phyloP scores from a whole-genome alignment of 2,113 vertebrate genomes.

The Hiodon tergisus region DNA sequence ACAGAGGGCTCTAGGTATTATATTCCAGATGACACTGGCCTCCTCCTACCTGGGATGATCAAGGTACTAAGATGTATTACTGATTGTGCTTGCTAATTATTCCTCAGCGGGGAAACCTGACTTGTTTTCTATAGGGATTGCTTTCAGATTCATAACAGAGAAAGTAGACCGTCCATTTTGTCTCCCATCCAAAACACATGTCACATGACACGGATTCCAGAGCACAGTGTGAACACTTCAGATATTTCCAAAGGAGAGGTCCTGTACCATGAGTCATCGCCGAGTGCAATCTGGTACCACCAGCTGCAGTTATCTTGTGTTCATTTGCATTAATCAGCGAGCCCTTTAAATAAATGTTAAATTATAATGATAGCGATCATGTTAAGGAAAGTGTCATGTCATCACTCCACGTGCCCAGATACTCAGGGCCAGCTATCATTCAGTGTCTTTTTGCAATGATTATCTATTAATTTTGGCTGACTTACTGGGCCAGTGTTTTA shows the following conservation, averaged over 20 bases:
- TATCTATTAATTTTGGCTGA: conserved; percentile 11
- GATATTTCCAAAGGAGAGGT: conserved; percentile 1
- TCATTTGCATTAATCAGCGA: conserved; percentile 54
- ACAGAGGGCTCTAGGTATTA: no score
- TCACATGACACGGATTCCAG: conserved; percentile 1
- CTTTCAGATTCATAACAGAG: no score
- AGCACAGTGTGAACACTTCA: neutral
- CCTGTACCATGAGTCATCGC: conserved; percentile 23
- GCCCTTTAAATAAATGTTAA: conserved; percentile 52
- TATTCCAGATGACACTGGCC: no score
- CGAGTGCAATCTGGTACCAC: conserved; percentile 18
- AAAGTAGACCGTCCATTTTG: no score
- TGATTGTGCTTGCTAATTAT: no score
- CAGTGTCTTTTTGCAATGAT: conserved; percentile 20
- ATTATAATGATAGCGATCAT: conserved; percentile 41
- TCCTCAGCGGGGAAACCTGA: no score
- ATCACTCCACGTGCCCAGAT: conserved; percentile 33
- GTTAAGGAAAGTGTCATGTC: conserved; percentile 35
- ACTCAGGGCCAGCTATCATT: conserved; percentile 23
- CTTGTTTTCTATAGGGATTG: no score
- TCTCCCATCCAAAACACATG: neutral
- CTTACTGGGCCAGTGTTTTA: neutral
- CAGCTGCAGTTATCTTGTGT: conserved; percentile 35
- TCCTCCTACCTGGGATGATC: no score
- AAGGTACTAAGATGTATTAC: no score